These are phyloP conservation scores for Sitophilus oryzae DNA, from an alignment of 1,140 invertebrate species.

Conservation along the genomic window DNA sequence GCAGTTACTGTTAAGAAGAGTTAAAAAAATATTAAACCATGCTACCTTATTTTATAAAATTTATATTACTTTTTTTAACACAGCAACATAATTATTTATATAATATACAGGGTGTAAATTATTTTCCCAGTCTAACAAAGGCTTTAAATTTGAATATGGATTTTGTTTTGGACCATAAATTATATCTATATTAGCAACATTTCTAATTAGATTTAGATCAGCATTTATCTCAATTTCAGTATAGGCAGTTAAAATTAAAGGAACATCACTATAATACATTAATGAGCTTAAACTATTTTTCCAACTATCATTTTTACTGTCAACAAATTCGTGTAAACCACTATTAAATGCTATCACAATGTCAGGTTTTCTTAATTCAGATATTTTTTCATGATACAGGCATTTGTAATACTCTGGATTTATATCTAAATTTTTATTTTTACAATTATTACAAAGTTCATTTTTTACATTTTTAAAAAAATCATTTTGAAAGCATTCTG, in stretches of 20 bases:
- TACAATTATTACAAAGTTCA: constrained; percentile 28
- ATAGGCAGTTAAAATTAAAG: constrained; percentile 40
- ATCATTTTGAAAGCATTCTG: constrained; percentile 24
- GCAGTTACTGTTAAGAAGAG: too few species aligned
- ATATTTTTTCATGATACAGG: constrained; percentile 34
- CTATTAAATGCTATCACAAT: constrained; percentile 41
- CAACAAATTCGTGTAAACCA: constrained; percentile 38
- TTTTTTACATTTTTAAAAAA: constrained; percentile 1
- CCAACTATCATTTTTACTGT: constrained; percentile 35
- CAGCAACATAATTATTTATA: constrained; percentile 29
- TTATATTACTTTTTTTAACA: too few species aligned
- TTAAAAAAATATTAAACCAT: too few species aligned
- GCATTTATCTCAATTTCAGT: constrained; percentile 34
- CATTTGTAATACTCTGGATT: constrained; percentile 21
- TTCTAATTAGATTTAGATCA: constrained; percentile 24
- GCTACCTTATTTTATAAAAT: too few species aligned
- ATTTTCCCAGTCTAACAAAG: constrained; percentile 29
- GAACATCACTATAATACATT: constrained; percentile 25
- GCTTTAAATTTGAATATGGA: constrained; percentile 30
- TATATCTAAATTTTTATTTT: constrained; percentile 18
- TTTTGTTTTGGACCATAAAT: constrained; percentile 25
- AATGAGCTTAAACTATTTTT: constrained; percentile 31
- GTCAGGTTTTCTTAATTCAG: constrained; percentile 31
- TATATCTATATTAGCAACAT: constrained; percentile 11
- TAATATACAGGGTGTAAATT: constrained; percentile 29